These are phyloP conservation scores for Bos taurus DNA, from an alignment of 2,113 vertebrate genomes.

Conservation along the genomic window ARS-UCD2.0 NC_037329.1:102415001-102415500, in stretches of 20 bases:
- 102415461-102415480: constrained; percentile 45
- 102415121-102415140: constrained; percentile 44
- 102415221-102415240: constrained; percentile 9
- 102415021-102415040: not conserved
- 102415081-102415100: constrained; percentile 11
- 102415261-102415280: constrained; percentile 5
- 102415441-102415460: constrained; percentile 31
- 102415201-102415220: not conserved
- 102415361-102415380: constrained; percentile 48
- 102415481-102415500: constrained; percentile 12
- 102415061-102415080: not conserved
- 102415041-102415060: not conserved
- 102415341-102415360: constrained; percentile 32
- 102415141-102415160: constrained; percentile 31
- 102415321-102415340: not conserved
- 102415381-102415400: constrained; percentile 43
- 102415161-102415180: constrained; percentile 53
- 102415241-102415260: constrained; percentile 38
- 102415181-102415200: constrained; percentile 37
- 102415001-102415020: not conserved
- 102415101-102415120: not conserved
- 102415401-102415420: constrained; percentile 22
- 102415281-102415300: constrained; percentile 16
- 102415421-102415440: constrained; percentile 40
- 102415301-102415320: not conserved